Base-by-base conservation (phyloP, 2,888 invertebrate genomes). In the Formica aserva region DNA sequence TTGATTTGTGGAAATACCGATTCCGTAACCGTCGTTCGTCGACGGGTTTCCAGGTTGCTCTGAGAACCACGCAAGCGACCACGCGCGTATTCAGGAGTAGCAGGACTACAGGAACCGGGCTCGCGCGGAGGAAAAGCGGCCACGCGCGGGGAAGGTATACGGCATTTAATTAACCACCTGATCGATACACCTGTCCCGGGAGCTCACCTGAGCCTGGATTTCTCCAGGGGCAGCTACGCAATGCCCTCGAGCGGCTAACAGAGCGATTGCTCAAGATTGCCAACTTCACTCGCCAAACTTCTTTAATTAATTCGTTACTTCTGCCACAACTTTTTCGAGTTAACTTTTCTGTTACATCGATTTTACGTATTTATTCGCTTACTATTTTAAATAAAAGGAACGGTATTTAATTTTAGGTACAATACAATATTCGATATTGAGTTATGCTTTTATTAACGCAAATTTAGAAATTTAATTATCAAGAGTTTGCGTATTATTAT, bases 121-220 rank as follows among this genome's bases (percentile, higher is more conserved):
- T 65, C 77, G 72, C 69, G 65, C 74, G 85, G 83, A 83, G 85
- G 55, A 85, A 8, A n/a, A 48, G 48, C 48, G 48, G n/a, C 69
- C 76, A 48, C 66, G 32, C 22, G 76, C 65, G 26, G 15, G 35
- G 38, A 55, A 18, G 67, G 74, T 72, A 22, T 62, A 80, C 69
- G 80, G 85, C 84, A 84, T 89, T 90, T 90, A 90, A 90, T 90
- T 90, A 90, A 88, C 90, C 75, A 84, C 82, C 87, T 89, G 90
- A 90, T 90, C 90, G 88, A 90, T 90, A 89, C 85, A 87, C 85
- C 89, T 90, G 90, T 75, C 87, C 90, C 86, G 90, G 85, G 90
- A 85, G 87, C 86, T 90, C 89, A 90, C 90, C 90, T 90, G 90
- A 80, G 57, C 86, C 89, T 83, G 88, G 89, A 89, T 89, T 87